Percentiles rank a stretch among this genome's conserved stretches.
Evolutionary conservation across 2,888 invertebrate species (phyloP).

Genomic region (Vesta saturnalis): DNA sequence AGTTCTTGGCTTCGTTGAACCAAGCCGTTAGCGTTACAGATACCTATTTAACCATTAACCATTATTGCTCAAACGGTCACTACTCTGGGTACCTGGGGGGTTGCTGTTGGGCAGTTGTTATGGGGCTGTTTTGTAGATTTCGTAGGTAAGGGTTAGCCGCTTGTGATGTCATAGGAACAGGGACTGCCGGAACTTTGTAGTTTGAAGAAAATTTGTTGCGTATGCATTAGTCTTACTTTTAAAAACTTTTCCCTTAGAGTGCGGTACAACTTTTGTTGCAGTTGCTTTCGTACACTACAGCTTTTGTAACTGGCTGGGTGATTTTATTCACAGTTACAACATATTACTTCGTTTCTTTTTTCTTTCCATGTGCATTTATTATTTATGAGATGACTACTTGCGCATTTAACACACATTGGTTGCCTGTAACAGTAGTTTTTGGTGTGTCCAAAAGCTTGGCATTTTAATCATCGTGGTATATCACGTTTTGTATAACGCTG

Average conservation of each 20-base stretch:
- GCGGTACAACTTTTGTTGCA: constrained; percentile 2
- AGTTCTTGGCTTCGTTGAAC: neutral
- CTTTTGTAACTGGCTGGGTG: neutral
- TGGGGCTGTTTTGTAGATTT: too few relatives aligned
- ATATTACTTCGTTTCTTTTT: neutral
- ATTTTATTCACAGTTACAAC: neutral
- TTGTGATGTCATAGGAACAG: too few relatives aligned
- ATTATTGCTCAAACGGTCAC: too few relatives aligned
- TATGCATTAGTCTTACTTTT: neutral
- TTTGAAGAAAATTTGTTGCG: neutral
- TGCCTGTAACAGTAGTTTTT: neutral
- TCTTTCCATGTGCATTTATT: constrained; percentile 9
- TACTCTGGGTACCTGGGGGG: too few relatives aligned
- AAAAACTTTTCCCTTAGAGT: neutral
- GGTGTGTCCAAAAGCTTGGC: neutral
- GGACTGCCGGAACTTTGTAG: too few relatives aligned
- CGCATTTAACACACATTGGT: neutral
- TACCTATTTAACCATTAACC: neutral
- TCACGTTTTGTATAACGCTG: constrained; percentile 1
- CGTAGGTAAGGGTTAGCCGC: too few relatives aligned
- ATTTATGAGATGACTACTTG: neutral
- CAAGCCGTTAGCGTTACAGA: neutral
- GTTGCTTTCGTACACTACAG: neutral
- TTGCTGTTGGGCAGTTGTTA: neutral
- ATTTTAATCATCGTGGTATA: neutral